A percentile compares a stretch with the other conserved stretches of the same genome.
Evolutionary conservation across 2,888 invertebrate species (phyloP).

Genomic region (Argyresthia albistria): DNA sequence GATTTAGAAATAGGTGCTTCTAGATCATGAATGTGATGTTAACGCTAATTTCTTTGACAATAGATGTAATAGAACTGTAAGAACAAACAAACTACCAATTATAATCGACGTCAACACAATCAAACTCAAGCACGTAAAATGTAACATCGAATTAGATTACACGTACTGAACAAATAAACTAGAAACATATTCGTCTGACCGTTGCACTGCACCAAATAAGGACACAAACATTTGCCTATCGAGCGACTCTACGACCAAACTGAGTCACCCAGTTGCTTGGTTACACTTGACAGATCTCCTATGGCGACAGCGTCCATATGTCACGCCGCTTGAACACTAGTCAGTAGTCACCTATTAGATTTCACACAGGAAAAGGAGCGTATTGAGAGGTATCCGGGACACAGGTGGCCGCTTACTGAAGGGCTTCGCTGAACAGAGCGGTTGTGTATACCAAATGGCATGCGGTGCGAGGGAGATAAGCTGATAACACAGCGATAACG

Average conservation of each 20-base stretch:
- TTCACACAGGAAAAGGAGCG: slow-evolving; percentile 19
- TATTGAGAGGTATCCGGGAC: no score
- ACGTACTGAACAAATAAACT: background rate
- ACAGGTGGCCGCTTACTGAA: slow-evolving; percentile 29
- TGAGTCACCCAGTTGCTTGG: background rate
- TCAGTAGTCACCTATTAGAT: slow-evolving; percentile 16
- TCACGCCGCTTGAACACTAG: slow-evolving; percentile 24
- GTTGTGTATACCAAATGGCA: slow-evolving; percentile 32
- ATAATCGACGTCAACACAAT: no score
- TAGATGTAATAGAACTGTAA: no score
- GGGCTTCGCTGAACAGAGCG: slow-evolving; percentile 22
- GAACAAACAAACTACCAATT: no score
- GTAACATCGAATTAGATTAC: no score
- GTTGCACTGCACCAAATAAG: background rate
- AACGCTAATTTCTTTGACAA: no score
- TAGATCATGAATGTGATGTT: no score
- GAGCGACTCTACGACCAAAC: background rate
- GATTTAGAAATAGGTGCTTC: background rate
- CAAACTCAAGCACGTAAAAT: slow-evolving; percentile 1
- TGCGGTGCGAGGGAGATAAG: slow-evolving; percentile 52
- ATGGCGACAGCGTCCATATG: slow-evolving; percentile 14
- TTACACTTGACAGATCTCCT: slow-evolving; percentile 10
- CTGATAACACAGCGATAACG: slow-evolving; percentile 61
- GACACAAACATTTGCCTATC: background rate
- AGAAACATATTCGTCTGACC: background rate